Percentiles rank a stretch among this genome's conserved stretches.
Conservation (phyloP, 2,888 invertebrate genomes). For the Dascillus cervinus region DNA sequence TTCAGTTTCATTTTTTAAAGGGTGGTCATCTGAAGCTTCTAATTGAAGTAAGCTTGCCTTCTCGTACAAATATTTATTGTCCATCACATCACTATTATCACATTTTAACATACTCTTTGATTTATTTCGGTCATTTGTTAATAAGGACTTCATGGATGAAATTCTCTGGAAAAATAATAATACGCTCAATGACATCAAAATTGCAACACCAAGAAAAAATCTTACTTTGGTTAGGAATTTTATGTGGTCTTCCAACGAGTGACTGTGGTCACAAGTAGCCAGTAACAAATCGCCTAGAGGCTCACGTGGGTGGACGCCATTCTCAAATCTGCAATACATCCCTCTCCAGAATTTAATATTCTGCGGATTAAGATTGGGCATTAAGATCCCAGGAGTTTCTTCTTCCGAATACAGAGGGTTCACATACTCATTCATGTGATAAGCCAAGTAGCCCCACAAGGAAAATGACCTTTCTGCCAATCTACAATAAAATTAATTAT, state of each 20-base stretch:
- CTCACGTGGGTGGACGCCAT: constrained; percentile 91
- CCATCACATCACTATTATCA: constrained; percentile 29
- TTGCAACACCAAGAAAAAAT: too few relatives aligned
- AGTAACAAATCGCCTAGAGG: constrained; percentile 76
- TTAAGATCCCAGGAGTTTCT: constrained; percentile 59
- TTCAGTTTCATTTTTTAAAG: constrained; percentile 46
- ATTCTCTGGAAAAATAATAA: constrained; percentile 25
- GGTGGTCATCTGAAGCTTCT: constrained; percentile 60
- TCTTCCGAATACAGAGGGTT: constrained; percentile 85
- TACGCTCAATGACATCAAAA: neutral
- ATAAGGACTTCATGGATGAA: constrained; percentile 29
- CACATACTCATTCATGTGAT: constrained; percentile 84
- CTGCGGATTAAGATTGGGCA: constrained; percentile 73
- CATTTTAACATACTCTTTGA: constrained; percentile 17
- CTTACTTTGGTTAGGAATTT: constrained; percentile 68
- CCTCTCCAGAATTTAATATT: constrained; percentile 93
- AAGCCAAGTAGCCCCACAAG: constrained; percentile 89
- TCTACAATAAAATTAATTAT: constrained; percentile 48
- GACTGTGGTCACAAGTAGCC: constrained; percentile 81
- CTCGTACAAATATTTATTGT: constrained; percentile 48
- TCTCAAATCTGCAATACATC: constrained; percentile 95
- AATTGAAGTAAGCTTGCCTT: constrained; percentile 49
- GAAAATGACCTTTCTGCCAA: constrained; percentile 88
- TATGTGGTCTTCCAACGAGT: constrained; percentile 84
- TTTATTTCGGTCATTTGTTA: constrained; percentile 27